Evolutionary conservation across 2,797 vertebrate genomes (phyloP), one percentile per base, ranked within the genome.

Genomic region (Myotis pilosus): DNA sequence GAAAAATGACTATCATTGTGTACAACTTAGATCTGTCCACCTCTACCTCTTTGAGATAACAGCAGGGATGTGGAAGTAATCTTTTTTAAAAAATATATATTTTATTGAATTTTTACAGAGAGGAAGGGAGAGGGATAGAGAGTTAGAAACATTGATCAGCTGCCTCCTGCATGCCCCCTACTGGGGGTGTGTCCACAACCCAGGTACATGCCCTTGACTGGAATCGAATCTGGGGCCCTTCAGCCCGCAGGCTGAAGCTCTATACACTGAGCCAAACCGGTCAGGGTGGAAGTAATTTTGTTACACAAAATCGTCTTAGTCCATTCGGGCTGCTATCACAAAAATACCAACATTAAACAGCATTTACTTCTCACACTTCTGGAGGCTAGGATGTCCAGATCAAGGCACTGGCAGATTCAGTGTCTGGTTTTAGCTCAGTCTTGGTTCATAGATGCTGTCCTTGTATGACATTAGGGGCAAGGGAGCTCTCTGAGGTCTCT

Each of bases 281-380:
- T 41, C 8, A 41, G 7, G 41, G 41, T 8, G 36, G 71, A 57
- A 78, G 76, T 22, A 22, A 78, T 38, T 55, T 75, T 55, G 5
- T 66, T 89, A 91, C 47, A 76, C 44, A 82, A 90, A 92, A 81
- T 28, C 22, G 9, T 85, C 36, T 90, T 38, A 57, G 75, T 90
- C 13, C 36, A 55, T 79, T 79, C 33, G 38, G 23, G 64, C 30
- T 55, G 12, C 53, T 85, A 9, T 20, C 41, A 72, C 7, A 85
- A 89, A 84, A 71, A 30, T 28, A 53, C 25, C 64, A 68, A 72
- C 49, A 55, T 33, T 60, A 75, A 68, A 91, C n/a, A 57, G 72
- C 11, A 75, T 57, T 91, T 36, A 5, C 36, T 51, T 60, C 41
- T 76, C 83, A 64, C 55, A 68, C 9, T 87, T 80, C 41, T 60